Evolutionary conservation across 2,113 vertebrate species (phyloP), one percentile per base, ranked within the genome.

Genomic region (Lucifuga dentata): DNA sequence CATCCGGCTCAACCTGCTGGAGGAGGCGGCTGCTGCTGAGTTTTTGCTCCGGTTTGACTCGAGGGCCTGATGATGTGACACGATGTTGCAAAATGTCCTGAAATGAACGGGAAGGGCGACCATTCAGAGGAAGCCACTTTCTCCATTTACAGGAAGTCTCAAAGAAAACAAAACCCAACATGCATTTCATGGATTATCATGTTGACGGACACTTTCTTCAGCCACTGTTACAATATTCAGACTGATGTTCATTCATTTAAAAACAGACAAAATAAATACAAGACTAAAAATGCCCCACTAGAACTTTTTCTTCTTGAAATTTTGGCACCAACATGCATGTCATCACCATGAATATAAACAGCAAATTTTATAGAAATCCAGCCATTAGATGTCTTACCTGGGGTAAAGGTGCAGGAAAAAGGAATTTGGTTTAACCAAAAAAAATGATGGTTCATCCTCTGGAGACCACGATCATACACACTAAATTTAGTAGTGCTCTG

Each of bases 1-100:
- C 77, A 88, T 72, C 19, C 19, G 63, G 62, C 67, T 77, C 58
- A 38, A 66, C 51, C 58, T 67, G 66, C 59, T 62, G 8, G 51
- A 62, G 41, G 45, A 5, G 44, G 19, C 8, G 39, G 56, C n/a
- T 1, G 17, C 19, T 5, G 35, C 50, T 5, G 45, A 19, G 36
- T 38, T 64, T 73, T 69, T 77, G 68, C 76, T 80, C 35, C 48
- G 20, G 26, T 58, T 23, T 52, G 41, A 55, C 68, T 60, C 9
- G 9, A 44, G 24, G 39, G 26, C 12, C 39, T 59, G 4, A 17
- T 52, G 44, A 53, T 67, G 19, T 59, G 53, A 62, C 55, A 11
- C 11, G 4, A 46, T 56, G 52, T 33, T 41, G 24, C 16, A 29
- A 53, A 66, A 36, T 0, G 0, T 0, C 13, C 10, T 11, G 3